Conservation (phyloP, 2,888 invertebrate species). For the Hypena proboscidalis region DNA sequence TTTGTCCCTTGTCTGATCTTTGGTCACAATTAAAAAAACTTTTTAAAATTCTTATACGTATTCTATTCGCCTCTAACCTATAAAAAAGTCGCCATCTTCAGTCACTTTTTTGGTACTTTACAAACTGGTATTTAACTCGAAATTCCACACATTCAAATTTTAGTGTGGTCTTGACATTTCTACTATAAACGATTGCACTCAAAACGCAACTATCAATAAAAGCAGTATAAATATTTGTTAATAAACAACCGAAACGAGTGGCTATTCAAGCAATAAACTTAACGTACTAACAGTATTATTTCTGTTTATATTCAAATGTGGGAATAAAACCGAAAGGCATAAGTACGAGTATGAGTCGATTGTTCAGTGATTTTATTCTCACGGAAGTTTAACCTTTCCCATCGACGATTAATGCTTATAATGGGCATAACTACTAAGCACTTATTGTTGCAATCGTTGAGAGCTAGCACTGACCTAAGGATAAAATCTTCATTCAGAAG, state of each 20-base stretch:
- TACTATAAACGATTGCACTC: conserved; percentile 1
- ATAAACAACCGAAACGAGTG: conserved; percentile 10
- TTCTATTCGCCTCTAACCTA: too few relatives aligned
- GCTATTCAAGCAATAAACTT: conserved; percentile 5
- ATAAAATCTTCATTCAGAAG: conserved; percentile 19
- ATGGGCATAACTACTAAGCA: conserved; percentile 35
- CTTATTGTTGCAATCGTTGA: conserved; percentile 31
- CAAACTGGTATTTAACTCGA: conserved; percentile 7
- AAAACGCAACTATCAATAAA: conserved; percentile 9
- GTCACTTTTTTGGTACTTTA: too few relatives aligned
- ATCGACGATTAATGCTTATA: conserved; percentile 45
- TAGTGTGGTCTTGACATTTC: conserved; percentile 29
- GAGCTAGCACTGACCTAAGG: conserved; percentile 27
- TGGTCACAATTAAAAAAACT: too few relatives aligned
- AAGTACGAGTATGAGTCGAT: conserved; percentile 30
- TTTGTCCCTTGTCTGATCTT: too few relatives aligned
- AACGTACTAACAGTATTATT: conserved; percentile 6
- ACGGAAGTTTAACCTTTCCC: conserved; percentile 74
- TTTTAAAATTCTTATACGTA: too few relatives aligned
- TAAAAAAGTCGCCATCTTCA: too few relatives aligned
- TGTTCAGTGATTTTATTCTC: conserved; percentile 61
- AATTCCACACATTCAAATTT: conserved; percentile 15
- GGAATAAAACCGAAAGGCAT: conserved; percentile 27
- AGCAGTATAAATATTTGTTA: conserved; percentile 11
- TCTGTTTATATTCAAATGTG: conserved; percentile 21